Percentiles rank a stretch among this genome's conserved stretches.
These are phyloP conservation scores for Lordiphosa mommai DNA, from an alignment of 1,140 invertebrate genomes.

Conservation along the genomic window DNA sequence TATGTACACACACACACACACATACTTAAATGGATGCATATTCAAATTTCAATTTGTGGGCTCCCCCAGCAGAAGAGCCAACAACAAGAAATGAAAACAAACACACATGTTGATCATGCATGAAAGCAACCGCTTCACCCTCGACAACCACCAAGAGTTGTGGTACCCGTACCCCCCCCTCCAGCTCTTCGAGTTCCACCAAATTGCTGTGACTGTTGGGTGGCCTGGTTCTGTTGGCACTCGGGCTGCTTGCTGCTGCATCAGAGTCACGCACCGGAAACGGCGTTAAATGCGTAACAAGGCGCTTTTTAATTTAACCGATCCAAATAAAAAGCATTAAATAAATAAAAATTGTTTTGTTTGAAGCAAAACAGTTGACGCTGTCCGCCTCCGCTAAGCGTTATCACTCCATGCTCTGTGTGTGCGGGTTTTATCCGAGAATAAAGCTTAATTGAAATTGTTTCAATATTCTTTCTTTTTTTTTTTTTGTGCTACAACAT, in stretches of 20 bases:
- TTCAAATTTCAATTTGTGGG: constrained; percentile 38
- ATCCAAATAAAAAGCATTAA: constrained; percentile 52
- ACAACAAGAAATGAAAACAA: constrained; percentile 27
- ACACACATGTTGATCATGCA: constrained; percentile 56
- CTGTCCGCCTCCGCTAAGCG: constrained; percentile 5
- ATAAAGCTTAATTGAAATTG: constrained; percentile 40
- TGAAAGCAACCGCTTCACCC: constrained; percentile 38
- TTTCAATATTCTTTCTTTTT: constrained; percentile 11
- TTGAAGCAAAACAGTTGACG: constrained; percentile 59
- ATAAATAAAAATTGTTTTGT: constrained; percentile 65
- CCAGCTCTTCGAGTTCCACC: constrained; percentile 1
- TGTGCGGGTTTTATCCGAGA: not conserved
- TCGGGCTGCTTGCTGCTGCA: constrained; percentile 2
- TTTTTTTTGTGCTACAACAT: constrained; percentile 6
- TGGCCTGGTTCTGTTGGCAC: not conserved
- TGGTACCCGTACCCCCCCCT: not conserved
- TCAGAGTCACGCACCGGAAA: constrained; percentile 52
- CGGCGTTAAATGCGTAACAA: constrained; percentile 70
- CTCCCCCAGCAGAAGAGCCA: constrained; percentile 18
- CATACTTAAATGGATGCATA: constrained; percentile 27
- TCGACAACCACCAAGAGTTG: not conserved
- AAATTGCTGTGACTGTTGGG: constrained; percentile 5
- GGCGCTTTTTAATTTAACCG: constrained; percentile 71
- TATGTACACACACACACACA: not conserved
- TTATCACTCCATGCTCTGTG: not conserved